Evolutionary conservation across 2,113 vertebrate species (phyloP).

Genomic region (Notothenia rossii): DNA sequence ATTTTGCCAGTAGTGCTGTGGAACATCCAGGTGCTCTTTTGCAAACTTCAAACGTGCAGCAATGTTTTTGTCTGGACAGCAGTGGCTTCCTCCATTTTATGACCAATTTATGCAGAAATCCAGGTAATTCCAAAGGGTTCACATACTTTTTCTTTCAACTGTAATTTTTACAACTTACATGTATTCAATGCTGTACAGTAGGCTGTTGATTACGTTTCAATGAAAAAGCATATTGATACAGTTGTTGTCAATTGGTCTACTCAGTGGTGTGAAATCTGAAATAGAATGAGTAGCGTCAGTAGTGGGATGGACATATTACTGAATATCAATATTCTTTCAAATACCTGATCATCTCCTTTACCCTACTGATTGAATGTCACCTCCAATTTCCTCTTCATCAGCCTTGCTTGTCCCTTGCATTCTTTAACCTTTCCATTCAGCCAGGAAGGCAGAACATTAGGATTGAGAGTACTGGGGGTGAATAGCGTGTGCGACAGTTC

Average conservation of each 20-base stretch:
- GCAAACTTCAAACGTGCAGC: no score
- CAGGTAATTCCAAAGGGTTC: no score
- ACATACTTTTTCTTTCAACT: no score
- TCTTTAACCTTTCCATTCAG: constrained; percentile 23
- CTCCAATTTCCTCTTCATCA: constrained; percentile 11
- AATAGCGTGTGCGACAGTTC: constrained; percentile 49
- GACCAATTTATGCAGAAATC: no score
- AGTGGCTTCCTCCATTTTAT: no score
- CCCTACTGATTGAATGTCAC: background rate
- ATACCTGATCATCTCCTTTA: constrained; percentile 12
- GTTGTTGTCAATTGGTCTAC: background rate
- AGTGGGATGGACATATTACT: constrained; percentile 38
- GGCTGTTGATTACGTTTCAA: constrained; percentile 1
- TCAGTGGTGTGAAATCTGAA: constrained; percentile 7
- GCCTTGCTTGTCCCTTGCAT: background rate
- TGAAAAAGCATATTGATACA: constrained; percentile 3
- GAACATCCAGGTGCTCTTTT: no score
- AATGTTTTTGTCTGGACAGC: no score
- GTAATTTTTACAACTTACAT: constrained; percentile 31
- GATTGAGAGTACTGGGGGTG: background rate
- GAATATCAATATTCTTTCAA: constrained; percentile 48
- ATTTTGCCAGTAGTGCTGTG: no score
- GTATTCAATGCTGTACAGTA: constrained; percentile 19
- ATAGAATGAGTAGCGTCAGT: constrained; percentile 20
- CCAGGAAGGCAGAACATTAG: constrained; percentile 10